Percentiles rank a stretch among this genome's conserved stretches.
Conservation (phyloP, 2,113 vertebrate species). For the Symphodus melops region DNA sequence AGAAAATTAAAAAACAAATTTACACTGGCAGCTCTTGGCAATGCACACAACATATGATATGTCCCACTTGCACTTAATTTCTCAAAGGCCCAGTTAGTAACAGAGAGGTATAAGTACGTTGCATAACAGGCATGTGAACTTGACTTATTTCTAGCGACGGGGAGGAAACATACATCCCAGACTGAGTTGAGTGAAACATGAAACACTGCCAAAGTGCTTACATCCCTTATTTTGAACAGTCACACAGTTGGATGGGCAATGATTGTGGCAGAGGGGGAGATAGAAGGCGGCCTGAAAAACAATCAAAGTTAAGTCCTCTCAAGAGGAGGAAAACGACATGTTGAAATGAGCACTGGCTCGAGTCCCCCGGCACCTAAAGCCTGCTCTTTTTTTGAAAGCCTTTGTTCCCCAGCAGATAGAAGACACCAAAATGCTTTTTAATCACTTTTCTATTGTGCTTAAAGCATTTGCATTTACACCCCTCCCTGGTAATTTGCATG, state of each 20-base stretch:
- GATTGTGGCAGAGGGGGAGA: slow-evolving; percentile 29
- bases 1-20: slow-evolving; percentile 33
- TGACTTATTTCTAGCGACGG: not conserved
- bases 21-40: slow-evolving; percentile 35
- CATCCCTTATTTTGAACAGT: slow-evolving; percentile 44
- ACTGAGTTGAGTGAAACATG: slow-evolving; percentile 27
- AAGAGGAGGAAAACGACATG: slow-evolving; percentile 32
- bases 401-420: slow-evolving; percentile 64
- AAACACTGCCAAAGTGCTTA: slow-evolving; percentile 43
- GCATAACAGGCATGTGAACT: not conserved
- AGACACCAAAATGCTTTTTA: slow-evolving; percentile 71
- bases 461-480: slow-evolving; percentile 74
- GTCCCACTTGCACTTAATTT: slow-evolving; percentile 15
- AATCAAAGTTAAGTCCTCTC: slow-evolving; percentile 67
- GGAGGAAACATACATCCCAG: not conserved
- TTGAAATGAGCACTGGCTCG: slow-evolving; percentile 54
- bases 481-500: slow-evolving; percentile 78
- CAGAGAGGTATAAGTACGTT: not conserved
- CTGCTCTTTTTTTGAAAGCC: slow-evolving; percentile 59
- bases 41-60: slow-evolving; percentile 6
- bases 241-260: slow-evolving; percentile 39
- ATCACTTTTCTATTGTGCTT: slow-evolving; percentile 79
- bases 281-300: slow-evolving; percentile 45
- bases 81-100: not conserved
- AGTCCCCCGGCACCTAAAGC: slow-evolving; percentile 41